These are phyloP conservation scores for Macroglossus sobrinus DNA, from an alignment of 2,113 vertebrate species.

Conservation along the genomic window DNA sequence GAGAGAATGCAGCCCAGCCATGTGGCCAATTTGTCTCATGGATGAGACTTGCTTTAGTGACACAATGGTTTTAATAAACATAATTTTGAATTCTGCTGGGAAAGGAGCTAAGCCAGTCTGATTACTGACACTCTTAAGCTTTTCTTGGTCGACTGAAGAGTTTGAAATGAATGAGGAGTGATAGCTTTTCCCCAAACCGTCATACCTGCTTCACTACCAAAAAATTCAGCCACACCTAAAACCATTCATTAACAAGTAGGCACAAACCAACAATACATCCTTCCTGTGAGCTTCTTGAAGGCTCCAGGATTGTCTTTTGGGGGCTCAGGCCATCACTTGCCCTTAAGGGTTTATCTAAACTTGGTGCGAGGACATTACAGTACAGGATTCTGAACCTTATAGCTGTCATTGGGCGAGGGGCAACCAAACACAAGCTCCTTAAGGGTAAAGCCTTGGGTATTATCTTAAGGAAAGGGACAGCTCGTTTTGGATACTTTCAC, in stretches of 20 bases:
- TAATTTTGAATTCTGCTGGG: not conserved
- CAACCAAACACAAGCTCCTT: not conserved
- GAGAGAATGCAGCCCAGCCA: not conserved
- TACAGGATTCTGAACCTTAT: not conserved
- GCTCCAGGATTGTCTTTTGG: not conserved
- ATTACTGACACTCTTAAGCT: not conserved
- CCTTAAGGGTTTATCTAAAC: not conserved
- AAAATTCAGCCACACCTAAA: not conserved
- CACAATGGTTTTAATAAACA: not conserved
- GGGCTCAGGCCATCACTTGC: not conserved
- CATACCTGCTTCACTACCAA: no score
- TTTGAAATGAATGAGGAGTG: not conserved
- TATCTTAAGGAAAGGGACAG: not conserved
- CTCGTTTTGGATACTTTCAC: not conserved
- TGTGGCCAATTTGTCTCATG: not conserved
- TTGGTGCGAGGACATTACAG: not conserved
- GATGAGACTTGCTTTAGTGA: not conserved
- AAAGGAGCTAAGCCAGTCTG: not conserved
- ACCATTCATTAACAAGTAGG: not conserved
- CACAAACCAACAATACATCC: not conserved
- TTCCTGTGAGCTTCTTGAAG: not conserved
- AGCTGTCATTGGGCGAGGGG: not conserved
- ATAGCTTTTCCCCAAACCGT: not conserved
- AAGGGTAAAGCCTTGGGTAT: not conserved
- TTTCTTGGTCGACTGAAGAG: not conserved